Percentiles rank a stretch among this genome's conserved stretches.
These are phyloP conservation scores for Macquaria australasica DNA, from an alignment of 2,113 vertebrate genomes.

Conservation along the genomic window DNA sequence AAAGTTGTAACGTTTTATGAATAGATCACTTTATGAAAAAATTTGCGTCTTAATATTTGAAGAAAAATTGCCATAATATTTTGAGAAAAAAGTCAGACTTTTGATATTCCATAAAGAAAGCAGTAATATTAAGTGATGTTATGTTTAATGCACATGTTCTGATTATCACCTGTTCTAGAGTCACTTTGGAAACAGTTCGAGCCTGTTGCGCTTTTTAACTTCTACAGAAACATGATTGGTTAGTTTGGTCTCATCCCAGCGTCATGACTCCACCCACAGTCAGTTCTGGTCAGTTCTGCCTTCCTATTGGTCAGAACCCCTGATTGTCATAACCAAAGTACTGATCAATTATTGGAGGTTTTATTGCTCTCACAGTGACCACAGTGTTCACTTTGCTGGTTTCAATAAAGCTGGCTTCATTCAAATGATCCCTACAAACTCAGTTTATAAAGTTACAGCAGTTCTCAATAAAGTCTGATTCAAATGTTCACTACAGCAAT, in stretches of 20 bases:
- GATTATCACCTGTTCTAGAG: too few species aligned
- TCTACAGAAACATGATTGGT: not conserved
- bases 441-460: constrained; percentile 26
- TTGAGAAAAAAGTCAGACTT: too few species aligned
- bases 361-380: constrained; percentile 66
- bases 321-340: constrained; percentile 59
- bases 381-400: constrained; percentile 56
- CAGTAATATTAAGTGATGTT: too few species aligned
- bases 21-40: too few species aligned
- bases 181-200: too few species aligned
- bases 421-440: not conserved
- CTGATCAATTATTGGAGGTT: constrained; percentile 42
- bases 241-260: not conserved
- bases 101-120: too few species aligned
- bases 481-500: not conserved
- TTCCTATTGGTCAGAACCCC: constrained; percentile 33
- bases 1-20: too few species aligned
- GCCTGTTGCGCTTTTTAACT: too few species aligned
- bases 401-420: constrained; percentile 49
- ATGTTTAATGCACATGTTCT: too few species aligned
- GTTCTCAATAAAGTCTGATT: constrained; percentile 46
- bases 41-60: too few species aligned
- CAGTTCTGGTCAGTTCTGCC: constrained; percentile 13
- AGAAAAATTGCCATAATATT: too few species aligned
- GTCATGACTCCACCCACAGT: constrained; percentile 1